Percentiles rank a stretch among this genome's conserved stretches.
These are phyloP conservation scores for Exocentrus adspersus DNA, from an alignment of 2,888 invertebrate species.

Conservation along the genomic window DNA sequence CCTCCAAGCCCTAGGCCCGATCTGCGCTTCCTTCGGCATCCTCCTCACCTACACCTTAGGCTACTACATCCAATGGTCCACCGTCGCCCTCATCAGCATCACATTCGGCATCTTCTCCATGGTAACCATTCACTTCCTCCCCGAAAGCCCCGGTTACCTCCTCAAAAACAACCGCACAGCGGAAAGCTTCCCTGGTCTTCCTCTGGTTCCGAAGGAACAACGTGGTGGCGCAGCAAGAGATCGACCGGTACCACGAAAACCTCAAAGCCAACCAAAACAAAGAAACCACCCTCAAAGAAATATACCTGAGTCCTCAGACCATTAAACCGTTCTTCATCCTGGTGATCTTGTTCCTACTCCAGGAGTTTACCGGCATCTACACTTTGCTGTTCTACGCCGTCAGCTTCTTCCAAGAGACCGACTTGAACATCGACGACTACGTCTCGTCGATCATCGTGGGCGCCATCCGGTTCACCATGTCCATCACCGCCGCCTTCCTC, in stretches of 20 bases:
- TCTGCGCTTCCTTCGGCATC: constrained; percentile 77
- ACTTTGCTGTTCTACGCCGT: constrained; percentile 79
- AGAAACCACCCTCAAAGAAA: constrained; percentile 47
- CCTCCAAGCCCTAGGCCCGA: constrained; percentile 75
- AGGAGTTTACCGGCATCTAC: constrained; percentile 80
- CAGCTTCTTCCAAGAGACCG: constrained; percentile 75
- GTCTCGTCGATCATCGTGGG: constrained; percentile 77
- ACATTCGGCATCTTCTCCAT: constrained; percentile 68
- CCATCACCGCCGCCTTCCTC: constrained; percentile 73
- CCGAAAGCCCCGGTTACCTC: constrained; percentile 77
- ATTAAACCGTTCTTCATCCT: constrained; percentile 75
- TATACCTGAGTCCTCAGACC: constrained; percentile 66
- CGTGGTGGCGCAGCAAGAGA: constrained; percentile 71
- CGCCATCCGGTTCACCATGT: constrained; percentile 73
- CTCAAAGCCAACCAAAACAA: constrained; percentile 39
- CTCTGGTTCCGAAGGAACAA: constrained; percentile 74
- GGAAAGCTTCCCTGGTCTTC: constrained; percentile 68
- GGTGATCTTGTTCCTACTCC: constrained; percentile 74
- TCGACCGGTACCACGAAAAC: constrained; percentile 62
- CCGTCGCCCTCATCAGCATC: constrained; percentile 72
- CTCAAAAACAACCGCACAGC: constrained; percentile 69
- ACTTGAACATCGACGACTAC: constrained; percentile 72
- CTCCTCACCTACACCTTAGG: constrained; percentile 76
- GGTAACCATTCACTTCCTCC: constrained; percentile 71
- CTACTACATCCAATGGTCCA: constrained; percentile 74